Evolutionary conservation across 2,797 vertebrate species (phyloP).

Genomic region (Erethizon dorsatum): DNA sequence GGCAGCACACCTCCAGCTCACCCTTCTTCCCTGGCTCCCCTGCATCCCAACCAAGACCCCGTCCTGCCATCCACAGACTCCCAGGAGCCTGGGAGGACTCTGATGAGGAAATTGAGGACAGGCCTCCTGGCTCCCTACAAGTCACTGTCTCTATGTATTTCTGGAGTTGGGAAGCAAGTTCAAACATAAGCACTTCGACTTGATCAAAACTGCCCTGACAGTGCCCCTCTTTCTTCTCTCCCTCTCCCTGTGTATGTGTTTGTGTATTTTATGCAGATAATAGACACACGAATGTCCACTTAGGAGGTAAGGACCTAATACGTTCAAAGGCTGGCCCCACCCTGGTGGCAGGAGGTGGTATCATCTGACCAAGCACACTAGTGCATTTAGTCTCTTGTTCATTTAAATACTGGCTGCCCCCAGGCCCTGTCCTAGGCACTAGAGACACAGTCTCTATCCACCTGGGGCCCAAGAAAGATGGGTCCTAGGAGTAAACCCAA

Average conservation of each 20-base stretch:
- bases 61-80: background rate
- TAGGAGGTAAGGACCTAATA: constrained; percentile 55
- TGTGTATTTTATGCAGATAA: constrained; percentile 45
- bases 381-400: background rate
- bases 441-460: background rate
- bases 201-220: background rate
- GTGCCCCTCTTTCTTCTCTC: background rate
- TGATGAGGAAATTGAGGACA: background rate
- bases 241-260: background rate
- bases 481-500: constrained; percentile 32
- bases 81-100: background rate
- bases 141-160: background rate
- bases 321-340: background rate
- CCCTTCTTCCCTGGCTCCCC: accelerated
- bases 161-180: background rate
- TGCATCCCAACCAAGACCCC: background rate
- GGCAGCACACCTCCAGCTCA: background rate
- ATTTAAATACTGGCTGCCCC: background rate
- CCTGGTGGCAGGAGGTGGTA: background rate
- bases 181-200: background rate
- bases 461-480: background rate
- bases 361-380: background rate
- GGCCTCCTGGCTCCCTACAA: background rate
- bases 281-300: accelerated
- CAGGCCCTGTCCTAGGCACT: background rate